A percentile compares a stretch with the other conserved stretches of the same genome.
Conservation (phyloP, 2,113 vertebrate species). For the Hippopotamus amphibius region DNA sequence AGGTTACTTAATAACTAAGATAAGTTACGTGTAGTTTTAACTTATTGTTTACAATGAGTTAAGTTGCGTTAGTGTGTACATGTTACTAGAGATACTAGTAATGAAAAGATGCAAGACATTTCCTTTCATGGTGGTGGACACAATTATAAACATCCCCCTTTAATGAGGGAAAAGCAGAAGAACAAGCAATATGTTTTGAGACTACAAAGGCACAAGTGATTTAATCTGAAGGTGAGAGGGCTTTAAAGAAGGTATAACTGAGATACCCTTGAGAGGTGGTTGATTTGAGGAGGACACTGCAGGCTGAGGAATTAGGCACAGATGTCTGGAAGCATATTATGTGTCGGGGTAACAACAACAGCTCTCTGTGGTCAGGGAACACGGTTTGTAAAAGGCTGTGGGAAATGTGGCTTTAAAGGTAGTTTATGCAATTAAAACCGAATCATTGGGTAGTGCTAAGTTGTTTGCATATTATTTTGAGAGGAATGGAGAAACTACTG, state of each 20-base stretch:
- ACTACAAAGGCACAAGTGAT: not conserved
- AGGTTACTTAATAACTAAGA: slow-evolving; percentile 51
- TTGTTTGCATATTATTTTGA: not conserved
- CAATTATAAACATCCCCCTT: not conserved
- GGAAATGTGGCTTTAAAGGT: not conserved
- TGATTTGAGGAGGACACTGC: not conserved
- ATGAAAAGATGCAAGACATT: not conserved
- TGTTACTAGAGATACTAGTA: not conserved
- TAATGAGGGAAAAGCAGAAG: not conserved
- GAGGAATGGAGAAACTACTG: not conserved
- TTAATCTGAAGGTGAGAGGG: not conserved
- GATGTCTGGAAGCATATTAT: not conserved
- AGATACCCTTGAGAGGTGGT: not conserved
- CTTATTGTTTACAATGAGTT: not conserved
- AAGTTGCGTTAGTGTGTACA: not conserved
- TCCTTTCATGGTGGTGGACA: not conserved
- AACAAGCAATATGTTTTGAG: not conserved
- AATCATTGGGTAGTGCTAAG: not conserved
- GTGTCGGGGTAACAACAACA: not conserved
- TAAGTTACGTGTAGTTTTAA: slow-evolving; percentile 1
- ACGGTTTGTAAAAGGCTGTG: not conserved
- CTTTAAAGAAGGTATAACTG: not conserved
- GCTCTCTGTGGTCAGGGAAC: not conserved
- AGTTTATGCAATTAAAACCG: not conserved
- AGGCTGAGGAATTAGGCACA: not conserved